Conservation (phyloP, 1,140 invertebrate species). For the Reticulitermes speratus region DNA sequence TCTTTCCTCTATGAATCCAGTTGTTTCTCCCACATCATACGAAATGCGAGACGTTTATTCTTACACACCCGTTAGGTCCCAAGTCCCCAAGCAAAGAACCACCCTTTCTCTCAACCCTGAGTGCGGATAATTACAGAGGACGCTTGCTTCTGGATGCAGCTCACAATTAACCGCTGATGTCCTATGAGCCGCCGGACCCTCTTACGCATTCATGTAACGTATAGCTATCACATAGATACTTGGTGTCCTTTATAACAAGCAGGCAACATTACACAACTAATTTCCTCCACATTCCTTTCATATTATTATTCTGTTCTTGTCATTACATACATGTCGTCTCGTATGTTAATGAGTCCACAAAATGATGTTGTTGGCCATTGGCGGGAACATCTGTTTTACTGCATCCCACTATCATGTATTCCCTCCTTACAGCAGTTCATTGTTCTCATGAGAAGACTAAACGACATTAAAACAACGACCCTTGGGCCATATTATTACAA, state of each 20-base stretch:
- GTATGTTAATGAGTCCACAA: not conserved
- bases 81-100: no score
- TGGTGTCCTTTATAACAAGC: not conserved
- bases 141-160: not conserved
- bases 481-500: not conserved
- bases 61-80: not conserved
- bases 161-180: not conserved
- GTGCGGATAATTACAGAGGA: not conserved
- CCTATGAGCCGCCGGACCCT: not conserved
- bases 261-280: not conserved
- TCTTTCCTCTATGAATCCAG: no score
- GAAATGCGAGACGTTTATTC: not conserved
- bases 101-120: not conserved
- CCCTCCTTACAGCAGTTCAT: not conserved
- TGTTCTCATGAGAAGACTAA: not conserved
- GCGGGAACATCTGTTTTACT: not conserved
- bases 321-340: not conserved
- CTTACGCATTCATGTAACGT: not conserved
- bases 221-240: not conserved
- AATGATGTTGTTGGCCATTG: not conserved
- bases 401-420: not conserved
- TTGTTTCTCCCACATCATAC: no score
- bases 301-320: not conserved
- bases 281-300: not conserved
- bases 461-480: not conserved